Evolutionary conservation across 1,140 invertebrate genomes (phyloP).

Genomic region (Lucilia cuprina): DNA sequence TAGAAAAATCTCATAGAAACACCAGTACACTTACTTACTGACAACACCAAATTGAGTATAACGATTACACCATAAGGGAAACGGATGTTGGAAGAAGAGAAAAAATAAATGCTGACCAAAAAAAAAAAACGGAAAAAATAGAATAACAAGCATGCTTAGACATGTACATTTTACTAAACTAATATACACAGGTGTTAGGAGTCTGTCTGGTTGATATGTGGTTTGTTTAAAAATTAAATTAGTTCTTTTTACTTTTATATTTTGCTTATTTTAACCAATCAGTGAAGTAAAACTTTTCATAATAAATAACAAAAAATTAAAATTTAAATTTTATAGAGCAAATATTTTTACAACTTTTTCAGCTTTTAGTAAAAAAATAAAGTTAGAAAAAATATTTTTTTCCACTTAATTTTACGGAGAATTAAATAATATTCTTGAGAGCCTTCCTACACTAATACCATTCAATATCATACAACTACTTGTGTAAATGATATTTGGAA

Average conservation of each 20-base stretch:
- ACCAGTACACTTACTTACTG: background rate
- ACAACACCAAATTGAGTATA: background rate
- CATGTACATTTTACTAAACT: background rate
- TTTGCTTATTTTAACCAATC: background rate
- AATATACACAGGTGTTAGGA: background rate
- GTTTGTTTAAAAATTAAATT: constrained; percentile 4
- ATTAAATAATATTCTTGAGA: too few species aligned
- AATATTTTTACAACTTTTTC: too few species aligned
- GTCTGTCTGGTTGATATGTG: background rate
- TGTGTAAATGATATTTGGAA: too few species aligned
- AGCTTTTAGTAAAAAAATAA: too few species aligned
- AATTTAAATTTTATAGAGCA: too few species aligned
- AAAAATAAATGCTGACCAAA: background rate
- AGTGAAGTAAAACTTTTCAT: background rate
- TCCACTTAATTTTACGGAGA: too few species aligned
- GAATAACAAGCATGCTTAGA: background rate
- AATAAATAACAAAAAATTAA: too few species aligned
- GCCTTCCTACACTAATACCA: too few species aligned
- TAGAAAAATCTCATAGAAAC: background rate
- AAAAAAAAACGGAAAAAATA: background rate
- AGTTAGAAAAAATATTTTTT: too few species aligned
- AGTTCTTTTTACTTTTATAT: background rate
- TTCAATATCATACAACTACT: too few species aligned
- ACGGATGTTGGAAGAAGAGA: background rate
- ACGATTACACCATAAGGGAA: background rate